Conservation (phyloP, 2,888 invertebrate species). For the Amblyteles armatorius region DNA sequence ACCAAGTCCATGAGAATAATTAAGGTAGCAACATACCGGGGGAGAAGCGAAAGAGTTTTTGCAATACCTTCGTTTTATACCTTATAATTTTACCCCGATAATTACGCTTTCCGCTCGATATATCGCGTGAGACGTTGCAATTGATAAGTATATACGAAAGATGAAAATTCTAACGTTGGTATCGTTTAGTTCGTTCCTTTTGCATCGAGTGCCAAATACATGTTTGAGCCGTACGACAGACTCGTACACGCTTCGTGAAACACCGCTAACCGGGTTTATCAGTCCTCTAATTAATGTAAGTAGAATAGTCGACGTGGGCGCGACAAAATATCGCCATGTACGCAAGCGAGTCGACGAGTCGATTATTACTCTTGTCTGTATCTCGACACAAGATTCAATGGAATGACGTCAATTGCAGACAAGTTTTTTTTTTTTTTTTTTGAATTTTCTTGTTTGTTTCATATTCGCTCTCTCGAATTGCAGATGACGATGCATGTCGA, state of each 20-base stretch:
- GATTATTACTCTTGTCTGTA: not conserved
- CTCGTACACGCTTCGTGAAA: not conserved
- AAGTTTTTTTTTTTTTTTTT: slow-evolving; percentile 36
- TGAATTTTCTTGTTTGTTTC: not conserved
- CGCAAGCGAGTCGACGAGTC: not conserved
- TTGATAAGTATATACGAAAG: slow-evolving; percentile 57
- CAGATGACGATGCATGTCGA: slow-evolving; percentile 84
- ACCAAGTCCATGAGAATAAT: slow-evolving; percentile 48
- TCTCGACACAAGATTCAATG: slow-evolving; percentile 28
- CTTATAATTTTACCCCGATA: slow-evolving; percentile 62
- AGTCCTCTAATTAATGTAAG: slow-evolving; percentile 70
- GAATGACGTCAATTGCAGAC: slow-evolving; percentile 30
- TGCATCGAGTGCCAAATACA: slow-evolving; percentile 8
- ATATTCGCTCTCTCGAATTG: slow-evolving; percentile 34
- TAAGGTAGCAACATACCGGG: slow-evolving; percentile 38
- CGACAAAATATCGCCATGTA: slow-evolving; percentile 65
- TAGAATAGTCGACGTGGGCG: slow-evolving; percentile 70
- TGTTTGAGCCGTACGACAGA: not conserved
- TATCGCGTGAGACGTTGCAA: slow-evolving; percentile 53
- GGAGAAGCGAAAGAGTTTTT: slow-evolving; percentile 54
- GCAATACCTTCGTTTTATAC: slow-evolving; percentile 46
- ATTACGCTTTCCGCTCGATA: slow-evolving; percentile 62
- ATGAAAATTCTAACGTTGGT: slow-evolving; percentile 51
- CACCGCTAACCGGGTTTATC: slow-evolving; percentile 46
- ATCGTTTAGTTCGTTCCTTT: slow-evolving; percentile 21